phyloP scores from a whole-genome alignment of 2,797 vertebrate genomes.

The Heteromormyrus szaboi region DNA sequence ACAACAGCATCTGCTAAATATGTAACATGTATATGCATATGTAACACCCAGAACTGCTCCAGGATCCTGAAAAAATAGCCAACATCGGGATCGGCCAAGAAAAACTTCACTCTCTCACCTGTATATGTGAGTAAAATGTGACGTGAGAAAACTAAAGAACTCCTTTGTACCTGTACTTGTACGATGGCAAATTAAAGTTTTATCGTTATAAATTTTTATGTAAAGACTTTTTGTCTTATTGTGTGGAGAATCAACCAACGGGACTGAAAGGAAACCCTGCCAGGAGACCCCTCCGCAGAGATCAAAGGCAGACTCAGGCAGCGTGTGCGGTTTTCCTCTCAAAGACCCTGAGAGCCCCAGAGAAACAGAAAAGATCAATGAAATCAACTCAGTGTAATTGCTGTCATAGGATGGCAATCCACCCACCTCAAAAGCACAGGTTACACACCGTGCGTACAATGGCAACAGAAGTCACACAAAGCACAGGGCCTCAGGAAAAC shows the following conservation, averaged over 20 bases:
- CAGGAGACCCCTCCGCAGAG: neutral
- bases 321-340: neutral
- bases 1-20: neutral
- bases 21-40: neutral
- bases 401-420: neutral
- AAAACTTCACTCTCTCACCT: neutral
- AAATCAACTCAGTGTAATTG: neutral
- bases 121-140: neutral
- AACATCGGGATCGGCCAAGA: neutral
- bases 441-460: neutral
- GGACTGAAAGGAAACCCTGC: neutral
- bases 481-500: neutral
- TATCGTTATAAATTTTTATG: neutral
- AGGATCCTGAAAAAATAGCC: neutral
- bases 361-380: neutral
- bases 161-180: neutral
- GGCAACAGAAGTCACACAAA: neutral
- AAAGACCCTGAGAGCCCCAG: neutral
- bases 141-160: neutral
- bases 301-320: neutral
- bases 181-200: neutral
- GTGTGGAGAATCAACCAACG: neutral
- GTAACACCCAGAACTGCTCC: neutral
- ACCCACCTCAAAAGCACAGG: neutral
- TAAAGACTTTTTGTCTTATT: neutral